Percentiles rank a stretch among this genome's conserved stretches.
Evolutionary conservation across 64 coral and sea anemone species (phyloP).

Genomic region (Actinia tenebrosa): DNA sequence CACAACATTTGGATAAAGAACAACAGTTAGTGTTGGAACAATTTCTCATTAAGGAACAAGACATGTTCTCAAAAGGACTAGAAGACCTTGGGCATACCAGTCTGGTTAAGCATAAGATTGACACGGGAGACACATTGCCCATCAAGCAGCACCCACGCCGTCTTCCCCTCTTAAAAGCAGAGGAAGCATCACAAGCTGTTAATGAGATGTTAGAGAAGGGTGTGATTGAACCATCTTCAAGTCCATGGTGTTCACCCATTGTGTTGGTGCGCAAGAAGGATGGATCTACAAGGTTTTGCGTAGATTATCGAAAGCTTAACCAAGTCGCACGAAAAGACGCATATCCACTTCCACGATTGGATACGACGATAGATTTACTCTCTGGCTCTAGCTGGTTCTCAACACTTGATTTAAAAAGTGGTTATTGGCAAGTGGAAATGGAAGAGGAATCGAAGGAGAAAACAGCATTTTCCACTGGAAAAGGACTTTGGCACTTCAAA

Average conservation of each 20-base stretch:
- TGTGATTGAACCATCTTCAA: slow-evolving; percentile 1
- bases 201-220: slow-evolving; percentile 9
- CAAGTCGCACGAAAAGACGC: background rate
- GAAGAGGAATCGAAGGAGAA: background rate
- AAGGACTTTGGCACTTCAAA: slow-evolving; percentile 6
- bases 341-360: slow-evolving; percentile 19
- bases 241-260: slow-evolving; percentile 15
- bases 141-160: slow-evolving; percentile 15
- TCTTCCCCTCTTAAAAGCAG: background rate
- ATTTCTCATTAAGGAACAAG: slow-evolving; percentile 9
- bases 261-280: slow-evolving; percentile 25
- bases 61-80: background rate
- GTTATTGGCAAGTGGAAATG: slow-evolving; percentile 27
- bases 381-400: slow-evolving; percentile 23
- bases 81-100: slow-evolving; percentile 24
- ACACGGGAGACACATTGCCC: slow-evolving; percentile 3
- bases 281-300: slow-evolving; percentile 15
- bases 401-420: slow-evolving; percentile 21
- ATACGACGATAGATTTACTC: background rate
- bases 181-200: background rate
- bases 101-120: slow-evolving; percentile 15
- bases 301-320: slow-evolving; percentile 26
- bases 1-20: background rate
- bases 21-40: background rate
- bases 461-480: slow-evolving; percentile 17